These are phyloP conservation scores for Tragelaphus buxtoni DNA, from an alignment of 2,113 vertebrate genomes.

Conservation along the genomic window DNA sequence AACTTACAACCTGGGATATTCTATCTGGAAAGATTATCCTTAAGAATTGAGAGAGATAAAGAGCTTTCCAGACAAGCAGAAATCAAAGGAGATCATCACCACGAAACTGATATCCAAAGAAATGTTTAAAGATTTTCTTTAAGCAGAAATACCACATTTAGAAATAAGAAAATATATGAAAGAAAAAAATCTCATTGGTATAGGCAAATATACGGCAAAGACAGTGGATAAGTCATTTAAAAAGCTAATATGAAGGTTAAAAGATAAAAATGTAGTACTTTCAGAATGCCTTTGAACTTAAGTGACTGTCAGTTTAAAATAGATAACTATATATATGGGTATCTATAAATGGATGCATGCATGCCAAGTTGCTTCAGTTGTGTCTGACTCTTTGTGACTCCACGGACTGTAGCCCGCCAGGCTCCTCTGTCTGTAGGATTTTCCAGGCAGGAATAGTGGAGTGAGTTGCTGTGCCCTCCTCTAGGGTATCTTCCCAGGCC, in stretches of 20 bases:
- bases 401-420: background rate
- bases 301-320: background rate
- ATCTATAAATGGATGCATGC: accelerated
- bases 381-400: background rate
- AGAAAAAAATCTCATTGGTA: background rate
- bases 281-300: background rate
- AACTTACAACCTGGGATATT: background rate
- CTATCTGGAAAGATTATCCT: background rate
- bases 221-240: background rate
- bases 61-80: background rate
- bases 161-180: background rate
- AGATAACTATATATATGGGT: background rate
- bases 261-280: background rate
- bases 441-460: background rate
- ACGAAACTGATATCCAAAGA: background rate
- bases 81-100: background rate
- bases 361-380: background rate
- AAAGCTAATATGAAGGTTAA: background rate
- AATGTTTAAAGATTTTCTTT: background rate
- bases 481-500: background rate
- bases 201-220: background rate
- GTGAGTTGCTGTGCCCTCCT: background rate
- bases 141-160: too few relatives aligned
- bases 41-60: background rate
- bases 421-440: background rate